Evolutionary conservation across 2,113 vertebrate species (phyloP), one percentile per base, ranked within the genome.

Genomic region (Prunella fulvescens): DNA sequence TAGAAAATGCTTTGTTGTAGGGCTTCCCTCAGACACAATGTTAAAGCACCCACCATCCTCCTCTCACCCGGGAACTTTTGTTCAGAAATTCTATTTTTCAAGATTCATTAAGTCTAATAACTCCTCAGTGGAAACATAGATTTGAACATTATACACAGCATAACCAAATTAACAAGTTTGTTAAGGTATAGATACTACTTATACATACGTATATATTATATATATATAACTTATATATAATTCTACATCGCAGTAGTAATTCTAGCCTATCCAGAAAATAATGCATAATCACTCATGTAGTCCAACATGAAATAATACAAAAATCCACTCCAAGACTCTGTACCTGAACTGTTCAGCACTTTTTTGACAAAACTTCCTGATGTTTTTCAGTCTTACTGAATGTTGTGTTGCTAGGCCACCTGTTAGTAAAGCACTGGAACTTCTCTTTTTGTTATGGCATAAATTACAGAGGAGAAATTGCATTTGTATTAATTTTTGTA

Each of bases 21-120:
- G 14, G 31, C 11, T 42, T 61, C 12, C 12, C 4, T 65, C 28
- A 62, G 28, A 33, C 3, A 17, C 0, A 3, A 5, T 45, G 4
- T 19, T 48, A 10, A 2, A 48, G 3, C 28, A 37, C 7, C 56
- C 19, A 48, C 5, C 3, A 22, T 65, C 4, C 5, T 77, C 26
- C 19, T 73, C 20, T 73, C 37, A 39, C 18, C 10, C 0, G 1
- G 26, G 25, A 92, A 56, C 7, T 40, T 39, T 35, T 56, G 53
- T 56, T 69, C n/a, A 81, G 28, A 69, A 37, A 31, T 7, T 77
- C 31, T 65, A 9, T 64, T 70, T 80, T 54, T 35, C 19, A 51
- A 60, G 19, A 47, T 56, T 35, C 9, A 29, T 47, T 40, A 61
- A n/a, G 60, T 56, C 16, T 44, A 71, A 74, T 10, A 17, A 25